Percentiles rank a stretch among this genome's conserved stretches.
Conservation (phyloP, 2,113 vertebrate species). For the Panthera leo region DNA sequence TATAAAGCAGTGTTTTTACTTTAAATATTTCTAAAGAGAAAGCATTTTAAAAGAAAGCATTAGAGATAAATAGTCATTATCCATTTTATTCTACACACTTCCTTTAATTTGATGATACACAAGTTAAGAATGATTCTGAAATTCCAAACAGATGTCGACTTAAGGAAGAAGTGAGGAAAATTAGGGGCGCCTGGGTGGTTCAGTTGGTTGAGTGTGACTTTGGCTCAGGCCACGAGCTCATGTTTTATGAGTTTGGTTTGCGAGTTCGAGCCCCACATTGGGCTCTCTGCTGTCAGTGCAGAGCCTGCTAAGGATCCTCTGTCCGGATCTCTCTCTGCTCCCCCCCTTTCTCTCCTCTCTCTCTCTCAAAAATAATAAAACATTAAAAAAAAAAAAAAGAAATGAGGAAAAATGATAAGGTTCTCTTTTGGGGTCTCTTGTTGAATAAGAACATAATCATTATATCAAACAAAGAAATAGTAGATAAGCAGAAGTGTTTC, state of each 20-base stretch:
- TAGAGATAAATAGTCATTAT: not conserved
- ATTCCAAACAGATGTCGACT: not conserved
- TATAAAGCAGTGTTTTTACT: not conserved
- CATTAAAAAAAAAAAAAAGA: not conserved
- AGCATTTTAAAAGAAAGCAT: not conserved
- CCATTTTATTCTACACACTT: not conserved
- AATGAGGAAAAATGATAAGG: not conserved
- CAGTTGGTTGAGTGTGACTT: too few species aligned
- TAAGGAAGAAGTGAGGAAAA: not conserved
- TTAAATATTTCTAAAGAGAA: not conserved
- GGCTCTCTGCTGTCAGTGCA: too few species aligned
- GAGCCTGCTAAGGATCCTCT: too few species aligned
- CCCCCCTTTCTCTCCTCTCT: too few species aligned
- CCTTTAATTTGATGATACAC: not conserved
- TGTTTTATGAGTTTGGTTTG: too few species aligned
- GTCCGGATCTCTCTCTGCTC: too few species aligned
- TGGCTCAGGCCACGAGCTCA: too few species aligned
- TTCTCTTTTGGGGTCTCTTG: not conserved
- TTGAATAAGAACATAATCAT: not conserved
- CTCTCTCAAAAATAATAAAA: too few species aligned
- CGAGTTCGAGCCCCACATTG: too few species aligned
- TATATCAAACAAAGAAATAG: not conserved
- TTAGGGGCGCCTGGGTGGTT: too few species aligned
- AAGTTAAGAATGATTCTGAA: conserved; percentile 8
- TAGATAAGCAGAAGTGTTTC: not conserved